Evolutionary conservation across 2,888 invertebrate species (phyloP).

Genomic region (Harpalus rubripes): DNA sequence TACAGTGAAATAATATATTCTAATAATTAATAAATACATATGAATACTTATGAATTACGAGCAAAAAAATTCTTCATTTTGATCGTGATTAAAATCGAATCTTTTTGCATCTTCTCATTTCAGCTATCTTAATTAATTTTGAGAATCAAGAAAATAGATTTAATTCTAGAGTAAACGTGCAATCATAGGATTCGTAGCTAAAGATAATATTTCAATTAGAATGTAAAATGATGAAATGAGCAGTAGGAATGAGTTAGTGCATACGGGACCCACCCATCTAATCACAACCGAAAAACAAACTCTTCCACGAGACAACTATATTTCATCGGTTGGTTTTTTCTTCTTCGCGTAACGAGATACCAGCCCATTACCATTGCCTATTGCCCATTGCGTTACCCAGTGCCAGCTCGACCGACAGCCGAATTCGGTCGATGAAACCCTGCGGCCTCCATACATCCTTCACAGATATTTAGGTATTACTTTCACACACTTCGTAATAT

Average conservation of each 20-base stretch:
- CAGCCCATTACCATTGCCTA: slow-evolving; percentile 42
- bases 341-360: slow-evolving; percentile 44
- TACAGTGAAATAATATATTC: no score
- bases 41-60: no score
- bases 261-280: slow-evolving; percentile 27
- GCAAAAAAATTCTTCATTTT: no score
- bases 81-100: no score
- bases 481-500: no score
- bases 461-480: slow-evolving; percentile 20
- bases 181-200: not conserved
- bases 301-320: slow-evolving; percentile 61
- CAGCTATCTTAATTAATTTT: no score
- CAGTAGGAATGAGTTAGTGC: slow-evolving; percentile 37
- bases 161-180: not conserved
- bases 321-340: slow-evolving; percentile 49
- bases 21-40: no score
- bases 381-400: slow-evolving; percentile 11
- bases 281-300: slow-evolving; percentile 52
- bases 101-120: no score
- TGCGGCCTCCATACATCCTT: not conserved
- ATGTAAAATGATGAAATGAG: slow-evolving; percentile 16
- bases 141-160: not conserved
- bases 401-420: slow-evolving; percentile 24
- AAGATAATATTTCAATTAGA: slow-evolving; percentile 51
- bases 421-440: slow-evolving; percentile 36